A percentile compares a stretch with the other conserved stretches of the same genome.
These are phyloP conservation scores for Phoebastria nigripes DNA, from an alignment of 2,797 vertebrate genomes.

Conservation along the genomic window DNA sequence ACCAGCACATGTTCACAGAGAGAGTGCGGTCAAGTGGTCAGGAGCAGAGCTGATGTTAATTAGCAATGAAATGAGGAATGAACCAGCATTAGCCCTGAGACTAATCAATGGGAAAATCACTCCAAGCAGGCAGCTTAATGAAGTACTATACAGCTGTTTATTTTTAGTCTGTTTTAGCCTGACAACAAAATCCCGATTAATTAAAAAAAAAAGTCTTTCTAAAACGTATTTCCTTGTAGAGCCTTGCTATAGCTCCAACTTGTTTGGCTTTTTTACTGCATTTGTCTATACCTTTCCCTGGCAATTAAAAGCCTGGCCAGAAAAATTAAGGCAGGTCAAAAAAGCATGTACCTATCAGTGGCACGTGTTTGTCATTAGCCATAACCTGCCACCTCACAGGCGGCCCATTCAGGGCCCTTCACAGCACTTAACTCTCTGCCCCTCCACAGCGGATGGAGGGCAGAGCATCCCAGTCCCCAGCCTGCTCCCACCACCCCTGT, in stretches of 20 bases:
- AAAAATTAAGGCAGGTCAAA: conserved; percentile 46
- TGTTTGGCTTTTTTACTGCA: conserved; percentile 4
- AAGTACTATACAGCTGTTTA: conserved; percentile 86
- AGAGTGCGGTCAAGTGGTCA: conserved; percentile 83
- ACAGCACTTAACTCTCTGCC: neutral
- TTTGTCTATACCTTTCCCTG: conserved; percentile 8
- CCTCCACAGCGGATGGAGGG: neutral
- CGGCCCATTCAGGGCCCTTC: neutral
- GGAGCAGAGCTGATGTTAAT: conserved; percentile 89
- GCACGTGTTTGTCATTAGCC: neutral
- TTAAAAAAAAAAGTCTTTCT: conserved; percentile 26
- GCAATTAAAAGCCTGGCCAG: conserved; percentile 20
- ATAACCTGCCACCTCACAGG: neutral
- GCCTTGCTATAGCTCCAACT: neutral
- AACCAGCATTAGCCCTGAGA: conserved; percentile 91
- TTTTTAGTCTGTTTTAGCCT: conserved; percentile 81
- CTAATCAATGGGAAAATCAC: conserved; percentile 99
- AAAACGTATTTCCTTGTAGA: conserved; percentile 58
- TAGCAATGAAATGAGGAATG: conserved; percentile 89
- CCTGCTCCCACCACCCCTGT: neutral
- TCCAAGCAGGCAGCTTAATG: conserved; percentile 84
- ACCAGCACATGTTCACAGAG: conserved; percentile 73
- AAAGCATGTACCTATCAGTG: neutral
- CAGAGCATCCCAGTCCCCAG: neutral
- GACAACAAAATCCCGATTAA: conserved; percentile 71